Evolutionary conservation across 2,888 invertebrate genomes (phyloP).

Genomic region (Diloba caeruleocephala): DNA sequence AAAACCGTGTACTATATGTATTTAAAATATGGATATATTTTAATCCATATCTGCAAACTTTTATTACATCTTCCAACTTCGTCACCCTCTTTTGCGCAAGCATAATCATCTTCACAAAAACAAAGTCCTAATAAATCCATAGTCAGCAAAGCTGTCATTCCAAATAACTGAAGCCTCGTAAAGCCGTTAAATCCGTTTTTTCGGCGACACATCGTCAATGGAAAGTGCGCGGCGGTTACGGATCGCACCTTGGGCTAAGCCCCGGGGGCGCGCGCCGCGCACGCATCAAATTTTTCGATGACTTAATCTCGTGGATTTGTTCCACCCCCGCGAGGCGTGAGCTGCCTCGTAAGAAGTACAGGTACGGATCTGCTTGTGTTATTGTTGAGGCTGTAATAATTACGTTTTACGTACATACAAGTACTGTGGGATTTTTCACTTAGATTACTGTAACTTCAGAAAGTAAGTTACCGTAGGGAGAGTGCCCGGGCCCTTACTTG

Average conservation of each 20-base stretch:
- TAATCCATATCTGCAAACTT: too few relatives aligned
- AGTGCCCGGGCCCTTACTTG: too few relatives aligned
- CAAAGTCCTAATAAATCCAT: conserved; percentile 37
- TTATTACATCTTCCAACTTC: too few relatives aligned
- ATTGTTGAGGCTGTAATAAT: conserved; percentile 12
- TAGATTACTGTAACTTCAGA: not conserved
- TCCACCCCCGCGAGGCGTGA: conserved; percentile 57
- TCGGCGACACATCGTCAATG: conserved; percentile 66
- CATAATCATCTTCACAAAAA: conserved; percentile 20
- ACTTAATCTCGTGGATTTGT: conserved; percentile 71
- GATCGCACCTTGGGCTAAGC: conserved; percentile 68
- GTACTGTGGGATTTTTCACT: not conserved
- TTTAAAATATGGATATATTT: too few relatives aligned
- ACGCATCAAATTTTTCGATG: conserved; percentile 80
- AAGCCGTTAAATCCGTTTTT: conserved; percentile 70
- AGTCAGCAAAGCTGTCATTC: conserved; percentile 60
- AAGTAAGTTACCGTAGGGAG: too few relatives aligned
- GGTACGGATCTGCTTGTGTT: conserved; percentile 12
- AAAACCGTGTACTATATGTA: too few relatives aligned
- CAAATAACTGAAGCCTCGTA: conserved; percentile 57
- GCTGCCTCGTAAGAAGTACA: conserved; percentile 47
- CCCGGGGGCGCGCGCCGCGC: conserved; percentile 64
- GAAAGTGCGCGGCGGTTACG: conserved; percentile 59
- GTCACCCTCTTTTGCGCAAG: not conserved
- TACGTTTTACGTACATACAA: not conserved